These are phyloP conservation scores for Peromyscus attwateri DNA, from an alignment of 2,797 vertebrate genomes.

Conservation along the genomic window DNA sequence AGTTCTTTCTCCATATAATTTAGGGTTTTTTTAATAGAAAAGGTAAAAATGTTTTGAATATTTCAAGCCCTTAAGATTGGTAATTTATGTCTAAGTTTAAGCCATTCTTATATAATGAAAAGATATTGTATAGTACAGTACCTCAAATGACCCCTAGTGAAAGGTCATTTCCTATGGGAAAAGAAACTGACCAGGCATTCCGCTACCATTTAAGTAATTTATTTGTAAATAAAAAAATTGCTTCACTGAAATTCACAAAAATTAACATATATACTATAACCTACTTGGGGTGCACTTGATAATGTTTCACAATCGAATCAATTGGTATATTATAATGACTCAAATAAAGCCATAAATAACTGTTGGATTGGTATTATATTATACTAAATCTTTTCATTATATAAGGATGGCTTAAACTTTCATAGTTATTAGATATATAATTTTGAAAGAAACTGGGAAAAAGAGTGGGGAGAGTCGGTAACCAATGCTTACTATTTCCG, in stretches of 20 bases:
- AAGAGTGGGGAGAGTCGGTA: background rate
- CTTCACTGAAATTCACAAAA: slow-evolving; percentile 22
- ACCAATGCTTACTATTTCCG: background rate
- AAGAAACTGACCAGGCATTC: background rate
- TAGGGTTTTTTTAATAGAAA: slow-evolving; percentile 17
- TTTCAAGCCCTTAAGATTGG: background rate
- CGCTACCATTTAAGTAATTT: background rate
- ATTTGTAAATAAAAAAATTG: background rate
- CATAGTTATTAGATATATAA: background rate
- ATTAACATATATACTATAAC: background rate
- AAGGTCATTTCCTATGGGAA: background rate
- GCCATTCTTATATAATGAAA: background rate
- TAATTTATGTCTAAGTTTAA: slow-evolving; percentile 10
- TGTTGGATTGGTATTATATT: background rate
- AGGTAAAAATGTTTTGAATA: background rate
- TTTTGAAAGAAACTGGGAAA: slow-evolving; percentile 48
- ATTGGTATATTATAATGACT: background rate
- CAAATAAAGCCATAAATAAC: background rate
- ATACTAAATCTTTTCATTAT: background rate
- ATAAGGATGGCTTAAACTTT: background rate
- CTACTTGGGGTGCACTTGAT: background rate
- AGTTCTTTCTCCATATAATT: slow-evolving; percentile 32
- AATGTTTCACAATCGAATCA: slow-evolving; percentile 5
- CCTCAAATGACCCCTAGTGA: background rate
- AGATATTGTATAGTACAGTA: background rate